Conservation (phyloP, 2,797 vertebrate species). For the Balearica regulorum region DNA sequence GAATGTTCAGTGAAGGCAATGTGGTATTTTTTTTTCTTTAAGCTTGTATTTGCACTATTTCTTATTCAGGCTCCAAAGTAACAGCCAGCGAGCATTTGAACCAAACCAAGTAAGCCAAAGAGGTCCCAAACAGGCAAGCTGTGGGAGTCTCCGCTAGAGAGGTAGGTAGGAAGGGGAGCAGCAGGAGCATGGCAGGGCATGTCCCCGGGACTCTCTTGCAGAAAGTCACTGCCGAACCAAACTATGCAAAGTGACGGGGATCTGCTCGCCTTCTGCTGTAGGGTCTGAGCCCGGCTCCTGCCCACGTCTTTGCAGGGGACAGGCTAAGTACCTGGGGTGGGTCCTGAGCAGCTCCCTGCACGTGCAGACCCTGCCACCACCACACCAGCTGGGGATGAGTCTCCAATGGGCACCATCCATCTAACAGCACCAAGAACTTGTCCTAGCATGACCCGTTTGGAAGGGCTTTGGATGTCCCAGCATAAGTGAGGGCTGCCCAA, state of each 20-base stretch:
- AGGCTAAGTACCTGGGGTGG: background rate
- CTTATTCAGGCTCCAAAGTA: slow-evolving; percentile 3
- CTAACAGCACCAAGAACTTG: background rate
- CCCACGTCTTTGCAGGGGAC: background rate
- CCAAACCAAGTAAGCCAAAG: slow-evolving; percentile 31
- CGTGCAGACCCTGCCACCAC: background rate
- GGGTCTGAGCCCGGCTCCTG: background rate
- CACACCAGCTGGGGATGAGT: fast-evolving
- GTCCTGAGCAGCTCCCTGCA: background rate
- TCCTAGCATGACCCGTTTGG: fast-evolving
- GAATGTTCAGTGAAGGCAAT: background rate
- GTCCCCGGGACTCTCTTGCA: background rate
- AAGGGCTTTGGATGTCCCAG: background rate
- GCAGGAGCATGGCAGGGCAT: background rate
- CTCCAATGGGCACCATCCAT: fast-evolving
- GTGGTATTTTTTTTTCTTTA: background rate
- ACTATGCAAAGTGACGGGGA: background rate
- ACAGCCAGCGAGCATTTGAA: background rate
- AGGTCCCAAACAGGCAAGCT: background rate
- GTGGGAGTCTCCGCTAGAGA: background rate
- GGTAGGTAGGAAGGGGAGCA: background rate
- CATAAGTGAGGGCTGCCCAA: background rate
- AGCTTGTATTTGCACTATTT: slow-evolving; percentile 53
- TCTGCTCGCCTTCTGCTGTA: background rate
- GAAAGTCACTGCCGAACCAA: background rate